phyloP scores from a whole-genome alignment of 2,113 vertebrate species.

The Coreoperca whiteheadi region DNA sequence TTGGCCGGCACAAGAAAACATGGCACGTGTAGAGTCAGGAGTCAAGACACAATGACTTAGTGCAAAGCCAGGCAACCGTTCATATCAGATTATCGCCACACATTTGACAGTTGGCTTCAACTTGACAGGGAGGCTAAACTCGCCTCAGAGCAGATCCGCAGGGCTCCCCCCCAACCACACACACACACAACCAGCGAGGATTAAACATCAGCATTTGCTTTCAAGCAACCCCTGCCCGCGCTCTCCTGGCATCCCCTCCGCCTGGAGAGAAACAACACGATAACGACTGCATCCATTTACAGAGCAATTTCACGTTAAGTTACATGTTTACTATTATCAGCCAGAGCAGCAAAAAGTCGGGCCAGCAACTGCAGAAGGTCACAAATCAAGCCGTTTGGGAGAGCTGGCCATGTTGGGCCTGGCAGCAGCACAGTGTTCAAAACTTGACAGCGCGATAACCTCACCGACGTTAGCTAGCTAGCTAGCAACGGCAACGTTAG shows the following conservation, averaged over 20 bases:
- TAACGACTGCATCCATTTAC: constrained; percentile 1
- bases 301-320: background rate
- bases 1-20: background rate
- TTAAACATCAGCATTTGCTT: constrained; percentile 42
- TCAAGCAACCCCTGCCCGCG: background rate
- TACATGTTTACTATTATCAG: constrained; percentile 3
- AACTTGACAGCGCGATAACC: constrained; percentile 75
- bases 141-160: constrained; percentile 4
- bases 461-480: constrained; percentile 55
- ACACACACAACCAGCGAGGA: background rate
- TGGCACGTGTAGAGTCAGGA: too few species aligned
- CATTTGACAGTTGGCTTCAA: constrained; percentile 40
- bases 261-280: constrained; percentile 9
- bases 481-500: constrained; percentile 58
- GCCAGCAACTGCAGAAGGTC: constrained; percentile 10
- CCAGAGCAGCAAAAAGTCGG: background rate
- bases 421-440: constrained; percentile 52
- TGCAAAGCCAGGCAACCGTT: constrained; percentile 45
- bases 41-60: constrained; percentile 3
- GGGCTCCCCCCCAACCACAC: too few species aligned
- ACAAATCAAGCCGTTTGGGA: constrained; percentile 20
- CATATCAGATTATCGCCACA: constrained; percentile 35
- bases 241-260: background rate
- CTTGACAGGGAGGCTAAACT: constrained; percentile 28
- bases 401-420: constrained; percentile 67